phyloP scores from a whole-genome alignment of 2,113 vertebrate genomes.

The Oostethus manadensis region DNA sequence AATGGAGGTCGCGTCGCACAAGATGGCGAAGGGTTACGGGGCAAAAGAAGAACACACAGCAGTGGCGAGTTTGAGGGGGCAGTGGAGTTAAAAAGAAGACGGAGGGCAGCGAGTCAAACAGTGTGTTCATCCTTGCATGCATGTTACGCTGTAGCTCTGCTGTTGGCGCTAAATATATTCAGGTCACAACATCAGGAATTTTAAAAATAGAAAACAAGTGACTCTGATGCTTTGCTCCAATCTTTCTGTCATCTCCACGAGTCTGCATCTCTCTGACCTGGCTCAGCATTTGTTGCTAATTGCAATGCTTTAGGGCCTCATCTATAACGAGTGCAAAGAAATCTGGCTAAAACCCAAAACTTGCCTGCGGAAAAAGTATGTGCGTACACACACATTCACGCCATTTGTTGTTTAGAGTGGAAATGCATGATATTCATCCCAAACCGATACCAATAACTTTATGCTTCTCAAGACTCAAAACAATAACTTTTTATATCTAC shows the following conservation, averaged over 20 bases:
- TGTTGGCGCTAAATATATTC: background rate
- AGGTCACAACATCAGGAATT: slow-evolving; percentile 6
- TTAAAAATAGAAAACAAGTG: slow-evolving; percentile 22
- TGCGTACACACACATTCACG: too few relatives aligned
- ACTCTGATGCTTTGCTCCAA: slow-evolving; percentile 11
- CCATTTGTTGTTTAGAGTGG: too few relatives aligned
- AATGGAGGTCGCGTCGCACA: slow-evolving; percentile 6
- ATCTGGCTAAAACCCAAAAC: too few relatives aligned
- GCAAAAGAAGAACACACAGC: slow-evolving; percentile 14
- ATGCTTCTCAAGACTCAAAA: too few relatives aligned
- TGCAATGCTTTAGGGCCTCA: background rate
- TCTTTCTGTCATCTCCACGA: background rate
- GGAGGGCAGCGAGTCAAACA: slow-evolving; percentile 49
- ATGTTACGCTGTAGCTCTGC: background rate
- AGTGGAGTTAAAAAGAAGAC: slow-evolving; percentile 29
- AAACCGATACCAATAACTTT: too few relatives aligned
- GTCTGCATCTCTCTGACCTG: slow-evolving; percentile 7
- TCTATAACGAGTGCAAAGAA: too few relatives aligned
- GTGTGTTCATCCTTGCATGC: slow-evolving; percentile 13
- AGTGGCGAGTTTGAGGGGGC: slow-evolving; percentile 12
- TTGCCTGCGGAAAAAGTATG: too few relatives aligned
- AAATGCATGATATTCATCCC: too few relatives aligned
- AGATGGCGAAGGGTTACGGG: slow-evolving; percentile 7
- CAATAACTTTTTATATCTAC: too few relatives aligned
- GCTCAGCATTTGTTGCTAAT: background rate